Evolutionary conservation across 2,113 vertebrate species (phyloP), one percentile per base, ranked within the genome.

Genomic region (Leptocoma aspasia): DNA sequence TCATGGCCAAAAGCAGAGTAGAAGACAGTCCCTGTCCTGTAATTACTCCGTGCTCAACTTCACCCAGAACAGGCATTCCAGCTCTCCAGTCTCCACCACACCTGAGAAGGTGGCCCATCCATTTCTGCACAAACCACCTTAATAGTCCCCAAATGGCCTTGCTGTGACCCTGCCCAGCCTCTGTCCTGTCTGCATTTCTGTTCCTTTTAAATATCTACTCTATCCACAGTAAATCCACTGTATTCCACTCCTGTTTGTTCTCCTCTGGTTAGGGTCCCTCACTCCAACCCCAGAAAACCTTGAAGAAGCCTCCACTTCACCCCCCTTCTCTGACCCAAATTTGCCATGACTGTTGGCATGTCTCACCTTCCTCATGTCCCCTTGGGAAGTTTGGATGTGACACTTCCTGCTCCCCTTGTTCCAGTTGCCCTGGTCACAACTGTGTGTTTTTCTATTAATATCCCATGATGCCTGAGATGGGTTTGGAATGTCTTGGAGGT

Each of bases 401-500:
- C 27, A 61, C 22, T 23, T n/a, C 6, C 31, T 59, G 22, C 22
- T 65, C 6, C 15, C 13, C 13, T 61, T 7, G 20, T 39, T 47
- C 39, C 42, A 37, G 21, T 2, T 24, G n/a, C 44, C 13, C 70
- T 63, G 56, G 10, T 59, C 68, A 42, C 47, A 71, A 1, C 14
- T 6, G 4, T 57, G 54, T 47, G 44, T 2, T 50, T 76, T 35
- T 21, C 5, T 33, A 10, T 78, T 27, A 69, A 39, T 35, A 33
- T 14, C 19, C 31, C 1, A 0, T 17, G 24, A 20, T 0, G 1
- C 4, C 19, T 0, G 0, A 53, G 65, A 53, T 30, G 41, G 19
- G 9, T 79, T 66, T 66, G 60, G 49, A 53, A 71, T 13, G 28
- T 35, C 50, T 54, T 45, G 45, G 39, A 86, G 35, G 13, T 53